A percentile compares a stretch with the other conserved stretches of the same genome.
These are phyloP conservation scores for Hirtodrosophila histrioides DNA, from an alignment of 2,888 invertebrate genomes.

Conservation along the genomic window DNA sequence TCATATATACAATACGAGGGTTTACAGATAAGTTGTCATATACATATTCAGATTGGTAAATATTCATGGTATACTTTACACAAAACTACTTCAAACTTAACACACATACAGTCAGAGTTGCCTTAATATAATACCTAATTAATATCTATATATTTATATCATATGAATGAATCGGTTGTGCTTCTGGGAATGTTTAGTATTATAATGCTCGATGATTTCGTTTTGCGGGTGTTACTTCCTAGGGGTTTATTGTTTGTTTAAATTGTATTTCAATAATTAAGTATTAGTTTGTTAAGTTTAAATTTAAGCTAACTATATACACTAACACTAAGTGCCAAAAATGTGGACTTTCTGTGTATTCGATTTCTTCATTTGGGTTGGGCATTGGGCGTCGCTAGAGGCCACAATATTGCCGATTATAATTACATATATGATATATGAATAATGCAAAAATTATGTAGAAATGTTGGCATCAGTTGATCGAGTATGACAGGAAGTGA, in stretches of 20 bases:
- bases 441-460: constrained; percentile 32
- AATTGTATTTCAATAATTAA: constrained; percentile 18
- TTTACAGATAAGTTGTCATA: constrained; percentile 15
- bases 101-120: constrained; percentile 71
- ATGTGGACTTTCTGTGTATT: constrained; percentile 29
- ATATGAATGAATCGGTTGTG: constrained; percentile 43
- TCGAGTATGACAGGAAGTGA: constrained; percentile 9
- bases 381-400: constrained; percentile 15
- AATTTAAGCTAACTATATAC: constrained; percentile 52
- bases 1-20: constrained; percentile 40
- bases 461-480: constrained; percentile 30
- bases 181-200: constrained; percentile 28
- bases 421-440: constrained; percentile 30
- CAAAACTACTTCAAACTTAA: constrained; percentile 68
- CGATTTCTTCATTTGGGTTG: constrained; percentile 58
- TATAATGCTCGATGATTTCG: constrained; percentile 32
- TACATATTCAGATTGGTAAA: constrained; percentile 41
- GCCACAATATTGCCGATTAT: constrained; percentile 26
- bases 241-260: not conserved
- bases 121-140: constrained; percentile 45
- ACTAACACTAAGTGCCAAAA: constrained; percentile 45
- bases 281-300: constrained; percentile 22
- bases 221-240: not conserved
- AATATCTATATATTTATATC: constrained; percentile 19
- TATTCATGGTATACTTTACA: constrained; percentile 42